Base-by-base conservation (phyloP, 2,888 invertebrate species). In the Oscheius sp. region DNA sequence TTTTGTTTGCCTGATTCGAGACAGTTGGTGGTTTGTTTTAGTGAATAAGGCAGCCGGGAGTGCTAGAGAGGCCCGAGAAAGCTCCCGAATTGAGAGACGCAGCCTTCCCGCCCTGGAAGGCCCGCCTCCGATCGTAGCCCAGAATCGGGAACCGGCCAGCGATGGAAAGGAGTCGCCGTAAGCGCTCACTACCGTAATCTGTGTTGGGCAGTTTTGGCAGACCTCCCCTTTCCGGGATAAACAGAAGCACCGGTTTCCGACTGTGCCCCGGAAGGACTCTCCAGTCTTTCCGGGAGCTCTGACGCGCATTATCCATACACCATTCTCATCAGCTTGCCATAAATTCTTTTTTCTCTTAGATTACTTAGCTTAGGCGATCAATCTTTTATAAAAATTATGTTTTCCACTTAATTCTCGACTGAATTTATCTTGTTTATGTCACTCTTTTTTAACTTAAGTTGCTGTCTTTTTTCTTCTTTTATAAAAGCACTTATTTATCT, bases 1-100 rank as follows among this genome's bases (percentile, higher is more conserved):
- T 61, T 68, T 61, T 68, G 68, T 68, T 68, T 68, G 68, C 42
- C 55, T 57, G 48, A 67, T 48, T 68, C 39, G 61, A 68, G 68
- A 68, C 68, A 68, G 68, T 68, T 68, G 68, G 58, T 42, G 68
- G 68, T 68, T 68, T 68, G 58, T 67, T 57, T 67, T 67, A 64
- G 67, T 61, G 61, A 68, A 58, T 68, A 50, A 58, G 68, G 58
- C 68, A 61, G 61, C 58, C 58, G 33, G 48, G 25, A n/a, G 25
- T 42, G 55, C 45, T 45, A 61, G 61, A 61, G 61, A 45, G 42
- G 42, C 64, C 20, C 25, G 34, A 64, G 52, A 46, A 29, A 50
- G 64, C 52, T 27, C 27, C 34, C 37, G 50, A 64, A 64, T 46
- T 12, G 2, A 33, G 17, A 50, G 50, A 50, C n/a, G n/a, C n/a